A percentile compares a stretch with the other conserved stretches of the same genome.
These are phyloP conservation scores for Cheilosia urbana DNA, from an alignment of 2,888 invertebrate species.

Conservation along the genomic window DNA sequence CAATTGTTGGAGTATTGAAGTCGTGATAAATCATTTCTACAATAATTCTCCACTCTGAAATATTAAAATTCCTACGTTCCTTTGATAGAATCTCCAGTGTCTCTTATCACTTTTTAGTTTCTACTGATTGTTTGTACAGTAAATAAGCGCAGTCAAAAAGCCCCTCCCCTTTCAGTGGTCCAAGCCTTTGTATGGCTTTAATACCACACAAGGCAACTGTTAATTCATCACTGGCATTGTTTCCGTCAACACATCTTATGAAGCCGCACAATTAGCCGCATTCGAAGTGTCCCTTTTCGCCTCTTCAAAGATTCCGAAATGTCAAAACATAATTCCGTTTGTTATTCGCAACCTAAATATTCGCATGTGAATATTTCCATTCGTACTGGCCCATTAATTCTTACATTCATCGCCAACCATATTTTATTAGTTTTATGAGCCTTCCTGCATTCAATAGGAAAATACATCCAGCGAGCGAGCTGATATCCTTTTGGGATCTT, in stretches of 20 bases:
- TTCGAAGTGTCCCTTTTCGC: conserved; percentile 7
- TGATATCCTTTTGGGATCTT: conserved; percentile 46
- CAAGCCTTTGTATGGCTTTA: no score
- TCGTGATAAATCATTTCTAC: no score
- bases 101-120: no score
- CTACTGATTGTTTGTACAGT: no score
- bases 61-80: no score
- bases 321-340: conserved; percentile 40
- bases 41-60: no score
- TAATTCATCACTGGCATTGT: background rate
- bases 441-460: conserved; percentile 17
- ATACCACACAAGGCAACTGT: no score
- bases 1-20: no score
- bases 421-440: conserved; percentile 69
- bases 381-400: conserved; percentile 72
- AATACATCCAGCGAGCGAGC: conserved; percentile 21
- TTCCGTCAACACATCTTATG: background rate
- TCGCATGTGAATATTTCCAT: conserved; percentile 50
- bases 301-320: conserved; percentile 3
- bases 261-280: conserved; percentile 40
- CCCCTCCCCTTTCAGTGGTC: no score
- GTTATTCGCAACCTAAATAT: background rate
- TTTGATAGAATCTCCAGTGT: no score
- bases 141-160: no score
- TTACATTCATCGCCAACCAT: conserved; percentile 63